Evolutionary conservation across 2,797 vertebrate genomes (phyloP).

Genomic region (Thalassophryne amazonica): DNA sequence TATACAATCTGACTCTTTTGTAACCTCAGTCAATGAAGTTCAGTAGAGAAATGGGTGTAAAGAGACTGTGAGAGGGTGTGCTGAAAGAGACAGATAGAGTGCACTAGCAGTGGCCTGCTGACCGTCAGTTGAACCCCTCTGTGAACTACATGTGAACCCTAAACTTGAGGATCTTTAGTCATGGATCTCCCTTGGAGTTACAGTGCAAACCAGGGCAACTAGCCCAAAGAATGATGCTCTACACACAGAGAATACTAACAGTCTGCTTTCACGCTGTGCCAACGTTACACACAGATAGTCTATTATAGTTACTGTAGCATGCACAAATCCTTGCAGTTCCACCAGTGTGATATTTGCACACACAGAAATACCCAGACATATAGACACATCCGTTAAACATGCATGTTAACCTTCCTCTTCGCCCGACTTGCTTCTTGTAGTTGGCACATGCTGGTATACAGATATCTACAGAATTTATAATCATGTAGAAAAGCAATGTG

Average conservation of each 20-base stretch:
- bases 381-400: slow-evolving; percentile 29
- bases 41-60: background rate
- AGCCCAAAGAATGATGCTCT: slow-evolving; percentile 49
- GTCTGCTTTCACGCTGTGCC: slow-evolving; percentile 15
- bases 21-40: slow-evolving; percentile 16
- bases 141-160: slow-evolving; percentile 83
- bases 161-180: slow-evolving; percentile 78
- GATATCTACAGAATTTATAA: slow-evolving; percentile 48
- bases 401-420: slow-evolving; percentile 32
- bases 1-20: slow-evolving; percentile 24
- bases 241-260: background rate
- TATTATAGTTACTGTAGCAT: slow-evolving; percentile 24
- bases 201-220: slow-evolving; percentile 48
- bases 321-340: slow-evolving; percentile 39
- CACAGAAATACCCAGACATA: slow-evolving; percentile 3
- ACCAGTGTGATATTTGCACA: slow-evolving; percentile 33
- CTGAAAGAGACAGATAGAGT: slow-evolving; percentile 32
- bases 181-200: slow-evolving; percentile 77
- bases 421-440: slow-evolving; percentile 1
- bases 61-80: slow-evolving; percentile 15
- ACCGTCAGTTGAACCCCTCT: slow-evolving; percentile 77
- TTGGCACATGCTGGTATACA: slow-evolving; percentile 32
- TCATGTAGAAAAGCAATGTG: slow-evolving; percentile 27
- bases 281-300: slow-evolving; percentile 35
- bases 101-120: slow-evolving; percentile 67